These are phyloP conservation scores for Tinamus major DNA, from an alignment of 2,797 vertebrate species.

Conservation along the genomic window DNA sequence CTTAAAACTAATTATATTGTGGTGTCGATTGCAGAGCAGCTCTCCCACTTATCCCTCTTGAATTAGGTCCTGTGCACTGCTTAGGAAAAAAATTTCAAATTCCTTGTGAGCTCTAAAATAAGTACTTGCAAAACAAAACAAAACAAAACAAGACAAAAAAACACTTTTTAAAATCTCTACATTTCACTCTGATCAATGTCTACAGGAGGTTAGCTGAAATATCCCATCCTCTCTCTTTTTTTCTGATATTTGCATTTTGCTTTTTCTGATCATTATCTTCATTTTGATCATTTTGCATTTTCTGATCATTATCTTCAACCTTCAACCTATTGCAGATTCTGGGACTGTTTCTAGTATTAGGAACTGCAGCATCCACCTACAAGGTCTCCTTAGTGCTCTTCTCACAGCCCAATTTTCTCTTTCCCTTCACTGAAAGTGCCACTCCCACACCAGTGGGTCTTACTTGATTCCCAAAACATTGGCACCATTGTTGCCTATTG, in stretches of 20 bases:
- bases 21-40: not conserved
- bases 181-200: not conserved
- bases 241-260: not conserved
- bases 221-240: not conserved
- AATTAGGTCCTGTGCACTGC: not conserved
- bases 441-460: not conserved
- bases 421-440: not conserved
- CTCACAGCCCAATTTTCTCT: fast-evolving
- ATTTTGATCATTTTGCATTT: not conserved
- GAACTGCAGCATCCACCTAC: not conserved
- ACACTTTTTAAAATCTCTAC: not conserved
- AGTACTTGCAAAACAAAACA: not conserved
- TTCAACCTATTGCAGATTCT: not conserved
- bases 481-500: not conserved
- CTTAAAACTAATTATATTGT: constrained; percentile 14
- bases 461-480: not conserved
- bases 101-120: not conserved
- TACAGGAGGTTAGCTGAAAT: not conserved
- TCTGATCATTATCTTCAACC: not conserved
- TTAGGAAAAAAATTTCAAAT: not conserved
- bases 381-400: not conserved
- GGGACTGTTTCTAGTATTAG: fast-evolving
- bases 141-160: too few relatives aligned
- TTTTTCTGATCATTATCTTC: not conserved
- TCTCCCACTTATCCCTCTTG: not conserved